These are phyloP conservation scores for Threskiornis aethiopicus DNA, from an alignment of 2,797 vertebrate genomes.

Conservation along the genomic window DNA sequence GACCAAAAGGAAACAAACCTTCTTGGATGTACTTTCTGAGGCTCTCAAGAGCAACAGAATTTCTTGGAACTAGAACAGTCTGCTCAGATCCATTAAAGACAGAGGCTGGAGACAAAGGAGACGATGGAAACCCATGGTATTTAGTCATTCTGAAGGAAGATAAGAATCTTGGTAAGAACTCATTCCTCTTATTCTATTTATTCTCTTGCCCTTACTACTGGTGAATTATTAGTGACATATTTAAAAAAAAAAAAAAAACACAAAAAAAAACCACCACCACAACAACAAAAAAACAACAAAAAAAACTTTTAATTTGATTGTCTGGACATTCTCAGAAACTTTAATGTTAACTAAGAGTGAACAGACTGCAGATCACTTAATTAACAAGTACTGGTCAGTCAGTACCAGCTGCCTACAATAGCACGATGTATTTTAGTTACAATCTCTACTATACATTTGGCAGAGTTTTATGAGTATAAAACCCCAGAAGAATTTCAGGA, in stretches of 20 bases:
- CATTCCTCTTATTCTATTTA: neutral
- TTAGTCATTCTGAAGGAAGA: neutral
- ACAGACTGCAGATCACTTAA: neutral
- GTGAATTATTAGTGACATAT: neutral
- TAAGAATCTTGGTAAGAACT: neutral
- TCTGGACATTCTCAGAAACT: neutral
- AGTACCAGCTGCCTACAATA: neutral
- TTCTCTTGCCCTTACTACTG: neutral
- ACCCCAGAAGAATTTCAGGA: neutral
- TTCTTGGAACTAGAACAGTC: neutral
- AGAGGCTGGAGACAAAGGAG: neutral
- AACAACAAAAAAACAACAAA: neutral
- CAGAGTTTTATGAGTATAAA: neutral
- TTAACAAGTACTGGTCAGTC: neutral
- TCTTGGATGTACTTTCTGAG: neutral
- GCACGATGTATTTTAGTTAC: neutral
- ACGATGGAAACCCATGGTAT: rapidly evolving
- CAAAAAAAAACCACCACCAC: too few relatives aligned
- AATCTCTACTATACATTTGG: neutral
- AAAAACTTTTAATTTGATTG: neutral
- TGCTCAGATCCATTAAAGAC: neutral
- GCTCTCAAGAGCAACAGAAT: neutral
- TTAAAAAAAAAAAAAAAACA: neutral
- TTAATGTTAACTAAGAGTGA: neutral
- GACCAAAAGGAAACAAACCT: neutral